These are phyloP conservation scores for Apodemus sylvaticus DNA, from an alignment of 2,113 vertebrate genomes.

Conservation along the genomic window DNA sequence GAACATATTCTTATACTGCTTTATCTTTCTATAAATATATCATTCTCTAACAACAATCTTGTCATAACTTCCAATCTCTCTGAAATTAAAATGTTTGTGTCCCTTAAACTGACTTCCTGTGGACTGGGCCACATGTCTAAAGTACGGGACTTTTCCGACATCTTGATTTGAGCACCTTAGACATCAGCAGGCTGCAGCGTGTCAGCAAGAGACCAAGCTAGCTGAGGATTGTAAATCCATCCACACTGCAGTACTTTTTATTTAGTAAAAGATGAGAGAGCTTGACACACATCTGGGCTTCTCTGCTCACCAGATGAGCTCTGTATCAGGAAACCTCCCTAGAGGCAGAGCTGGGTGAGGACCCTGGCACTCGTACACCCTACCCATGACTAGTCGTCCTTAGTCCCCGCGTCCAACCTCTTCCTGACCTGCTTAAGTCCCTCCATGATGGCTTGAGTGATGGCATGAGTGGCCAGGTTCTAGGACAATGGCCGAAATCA, in stretches of 20 bases:
- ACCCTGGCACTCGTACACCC: background rate
- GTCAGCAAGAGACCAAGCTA: background rate
- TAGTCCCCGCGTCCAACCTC: background rate
- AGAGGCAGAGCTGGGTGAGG: background rate
- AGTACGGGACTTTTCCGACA: background rate
- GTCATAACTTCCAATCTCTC: background rate
- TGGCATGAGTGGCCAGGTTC: background rate
- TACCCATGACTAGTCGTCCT: background rate
- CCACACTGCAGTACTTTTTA: background rate
- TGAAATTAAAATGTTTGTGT: background rate
- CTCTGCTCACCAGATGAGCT: background rate
- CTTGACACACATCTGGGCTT: background rate
- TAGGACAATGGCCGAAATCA: background rate
- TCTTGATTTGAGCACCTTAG: background rate
- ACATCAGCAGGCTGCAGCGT: background rate
- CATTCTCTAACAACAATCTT: background rate
- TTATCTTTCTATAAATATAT: no score
- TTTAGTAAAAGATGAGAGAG: slow-evolving; percentile 33
- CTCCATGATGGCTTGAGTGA: background rate
- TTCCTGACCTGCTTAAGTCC: background rate
- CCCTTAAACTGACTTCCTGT: background rate
- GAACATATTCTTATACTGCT: no score
- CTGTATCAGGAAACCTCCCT: background rate
- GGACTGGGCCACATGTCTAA: background rate
- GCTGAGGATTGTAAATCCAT: background rate